Base-by-base conservation (phyloP, 1,140 invertebrate species). In the Trichonephila clavata region DNA sequence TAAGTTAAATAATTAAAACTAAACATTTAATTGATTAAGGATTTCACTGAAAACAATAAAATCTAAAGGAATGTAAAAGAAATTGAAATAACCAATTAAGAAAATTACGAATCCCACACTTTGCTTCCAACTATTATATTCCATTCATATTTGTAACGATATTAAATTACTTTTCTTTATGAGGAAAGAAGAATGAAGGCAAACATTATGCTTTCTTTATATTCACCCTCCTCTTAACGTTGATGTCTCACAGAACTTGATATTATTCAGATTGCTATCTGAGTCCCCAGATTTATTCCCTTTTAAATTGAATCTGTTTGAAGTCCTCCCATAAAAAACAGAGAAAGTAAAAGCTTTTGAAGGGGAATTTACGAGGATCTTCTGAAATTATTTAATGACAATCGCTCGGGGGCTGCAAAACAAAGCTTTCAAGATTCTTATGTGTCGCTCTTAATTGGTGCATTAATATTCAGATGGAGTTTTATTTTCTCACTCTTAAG, bases 381-480 rank as follows among this genome's bases (percentile, higher is more conserved):
- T 8, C 71, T 14, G 27, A 39, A 77, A 77, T 77, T 59, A 50
- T 59, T 59, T 50, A 39, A 57, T 83, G 80, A 83, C 80, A 83
- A 83, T 18, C 80, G 80, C 80, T 83, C n/a, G 80, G 24, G 59
- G 83, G 83, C 57, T 20, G 57, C 83, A 60, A 60, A 59, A 60
- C 83, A 59, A 59, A 84, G 43, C 83, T 3, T 59, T n/a, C 50
- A 84, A 24, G 83, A 84, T 14, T 59, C 83, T 84, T 84, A 84
- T 57, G 50, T 60, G 83, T 84, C 43, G 50, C 5, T 59, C 83
- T 60, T 84, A 84, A 84, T 84, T 84, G 50, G 50, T 59, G 83
- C 83, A 84, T 84, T 84, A 84, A 84, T 84, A 84, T 84, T 84
- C 83, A 59, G 57, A 24, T 60, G 83, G 21, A 60, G 83, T 84